A percentile compares a stretch with the other conserved stretches of the same genome.
These are phyloP conservation scores for Leptarthrus brevirostris DNA, from an alignment of 2,888 invertebrate genomes.

Conservation along the genomic window DNA sequence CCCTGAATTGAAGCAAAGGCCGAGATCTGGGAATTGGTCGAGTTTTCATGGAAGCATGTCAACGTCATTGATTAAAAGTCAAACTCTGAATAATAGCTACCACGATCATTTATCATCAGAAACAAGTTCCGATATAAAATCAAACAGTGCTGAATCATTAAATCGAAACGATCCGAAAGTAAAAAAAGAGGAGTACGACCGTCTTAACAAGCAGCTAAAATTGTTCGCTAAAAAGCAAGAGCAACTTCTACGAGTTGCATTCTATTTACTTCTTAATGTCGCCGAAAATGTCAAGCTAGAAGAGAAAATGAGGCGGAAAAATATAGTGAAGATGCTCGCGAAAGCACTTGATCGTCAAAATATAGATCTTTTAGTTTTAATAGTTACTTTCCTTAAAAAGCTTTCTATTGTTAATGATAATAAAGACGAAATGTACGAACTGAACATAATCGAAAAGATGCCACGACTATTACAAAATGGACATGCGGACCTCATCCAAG, in stretches of 20 bases:
- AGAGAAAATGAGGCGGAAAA: slow-evolving; percentile 96
- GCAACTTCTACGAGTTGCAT: slow-evolving; percentile 88
- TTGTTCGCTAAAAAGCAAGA: slow-evolving; percentile 92
- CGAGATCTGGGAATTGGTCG: slow-evolving; percentile 80
- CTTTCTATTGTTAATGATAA: slow-evolving; percentile 94
- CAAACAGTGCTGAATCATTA: slow-evolving; percentile 63
- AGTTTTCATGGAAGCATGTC: slow-evolving; percentile 68
- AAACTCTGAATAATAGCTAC: slow-evolving; percentile 75
- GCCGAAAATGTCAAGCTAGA: slow-evolving; percentile 96
- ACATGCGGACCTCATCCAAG: slow-evolving; percentile 72
- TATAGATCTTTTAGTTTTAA: slow-evolving; percentile 87
- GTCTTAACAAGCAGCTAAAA: slow-evolving; percentile 79
- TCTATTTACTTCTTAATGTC: slow-evolving; percentile 93
- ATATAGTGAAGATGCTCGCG: slow-evolving; percentile 86
- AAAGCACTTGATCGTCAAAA: slow-evolving; percentile 91
- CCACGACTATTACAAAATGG: slow-evolving; percentile 80
- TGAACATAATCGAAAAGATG: slow-evolving; percentile 85
- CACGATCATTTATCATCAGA: slow-evolving; percentile 72
- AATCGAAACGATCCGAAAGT: slow-evolving; percentile 65
- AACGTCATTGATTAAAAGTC: slow-evolving; percentile 69
- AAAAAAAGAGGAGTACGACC: slow-evolving; percentile 81
- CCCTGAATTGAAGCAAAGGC: slow-evolving; percentile 78
- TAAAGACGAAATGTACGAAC: slow-evolving; percentile 89
- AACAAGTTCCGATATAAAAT: slow-evolving; percentile 60
- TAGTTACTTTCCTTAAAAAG: slow-evolving; percentile 94